These are phyloP conservation scores for Sicus ferrugineus DNA, from an alignment of 2,888 invertebrate genomes.

Conservation along the genomic window DNA sequence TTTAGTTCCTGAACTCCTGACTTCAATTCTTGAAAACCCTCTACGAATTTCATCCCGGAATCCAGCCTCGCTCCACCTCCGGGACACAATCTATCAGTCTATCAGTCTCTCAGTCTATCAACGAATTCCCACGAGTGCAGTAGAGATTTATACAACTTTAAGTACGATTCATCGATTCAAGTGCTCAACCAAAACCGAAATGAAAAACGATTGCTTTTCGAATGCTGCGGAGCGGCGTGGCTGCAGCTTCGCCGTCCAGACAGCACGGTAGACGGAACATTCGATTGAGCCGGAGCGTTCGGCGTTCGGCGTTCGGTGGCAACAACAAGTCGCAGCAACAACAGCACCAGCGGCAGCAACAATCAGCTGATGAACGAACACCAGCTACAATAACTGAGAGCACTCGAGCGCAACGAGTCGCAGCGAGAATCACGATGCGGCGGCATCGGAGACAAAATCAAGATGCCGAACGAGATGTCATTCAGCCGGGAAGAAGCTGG, in stretches of 20 bases:
- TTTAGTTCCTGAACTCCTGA: too few species aligned
- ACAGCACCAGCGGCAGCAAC: conserved; percentile 19
- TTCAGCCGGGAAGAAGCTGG: neutral
- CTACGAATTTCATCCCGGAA: neutral
- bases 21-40: neutral
- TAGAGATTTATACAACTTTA: conserved; percentile 16
- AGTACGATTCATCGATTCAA: conserved; percentile 14
- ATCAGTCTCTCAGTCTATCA: conserved; percentile 1
- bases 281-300: conserved; percentile 1
- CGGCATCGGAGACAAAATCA: conserved; percentile 21
- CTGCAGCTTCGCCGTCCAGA: neutral
- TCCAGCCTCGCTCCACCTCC: neutral
- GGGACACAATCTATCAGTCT: too few species aligned
- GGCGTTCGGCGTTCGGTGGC: neutral
- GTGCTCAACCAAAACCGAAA: conserved; percentile 10
- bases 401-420: conserved; percentile 31
- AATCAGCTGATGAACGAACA: neutral
- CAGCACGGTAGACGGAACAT: neutral
- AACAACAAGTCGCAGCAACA: conserved; percentile 26
- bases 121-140: conserved; percentile 19
- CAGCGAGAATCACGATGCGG: conserved; percentile 15
- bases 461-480: conserved; percentile 27
- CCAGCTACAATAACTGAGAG: conserved; percentile 17
- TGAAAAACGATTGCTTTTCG: conserved; percentile 26
- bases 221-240: neutral